phyloP scores from a whole-genome alignment of 2,797 vertebrate species.

The Cercopithecus petaurista region DNA sequence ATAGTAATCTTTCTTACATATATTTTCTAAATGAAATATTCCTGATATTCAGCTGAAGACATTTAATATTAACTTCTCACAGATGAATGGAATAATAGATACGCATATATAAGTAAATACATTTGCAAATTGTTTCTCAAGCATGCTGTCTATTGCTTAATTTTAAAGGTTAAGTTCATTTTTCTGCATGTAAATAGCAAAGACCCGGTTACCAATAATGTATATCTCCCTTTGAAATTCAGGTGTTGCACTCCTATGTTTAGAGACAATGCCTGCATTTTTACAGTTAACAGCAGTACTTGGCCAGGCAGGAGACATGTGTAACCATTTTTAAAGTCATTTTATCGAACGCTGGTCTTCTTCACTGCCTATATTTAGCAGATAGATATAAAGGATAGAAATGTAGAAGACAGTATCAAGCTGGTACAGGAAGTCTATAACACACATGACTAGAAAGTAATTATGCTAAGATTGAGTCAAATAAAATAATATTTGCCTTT shows the following conservation, averaged over 20 bases:
- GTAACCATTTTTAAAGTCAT: slow-evolving; percentile 63
- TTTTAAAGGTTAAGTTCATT: background rate
- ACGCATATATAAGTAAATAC: background rate
- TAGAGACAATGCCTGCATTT: slow-evolving; percentile 59
- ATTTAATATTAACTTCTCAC: background rate
- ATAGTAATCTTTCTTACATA: background rate
- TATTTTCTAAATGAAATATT: slow-evolving; percentile 3
- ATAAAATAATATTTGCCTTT: slow-evolving; percentile 73
- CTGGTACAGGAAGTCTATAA: slow-evolving; percentile 45
- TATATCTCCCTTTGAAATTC: slow-evolving; percentile 43
- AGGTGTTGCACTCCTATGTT: slow-evolving; percentile 36
- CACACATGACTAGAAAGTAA: slow-evolving; percentile 73
- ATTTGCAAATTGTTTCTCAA: background rate
- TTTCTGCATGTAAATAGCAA: background rate
- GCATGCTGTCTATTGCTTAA: background rate
- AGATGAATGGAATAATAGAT: background rate
- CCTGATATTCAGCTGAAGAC: background rate
- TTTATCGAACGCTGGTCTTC: slow-evolving; percentile 46
- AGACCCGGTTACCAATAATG: background rate
- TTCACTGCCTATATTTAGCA: slow-evolving; percentile 19
- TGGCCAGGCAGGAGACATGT: slow-evolving; percentile 66
- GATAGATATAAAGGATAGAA: slow-evolving; percentile 54
- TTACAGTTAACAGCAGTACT: slow-evolving; percentile 31
- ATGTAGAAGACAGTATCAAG: background rate
- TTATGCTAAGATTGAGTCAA: slow-evolving; percentile 71